Conservation (phyloP, 2,113 vertebrate species). For the Anarhynchus alexandrinus region DNA sequence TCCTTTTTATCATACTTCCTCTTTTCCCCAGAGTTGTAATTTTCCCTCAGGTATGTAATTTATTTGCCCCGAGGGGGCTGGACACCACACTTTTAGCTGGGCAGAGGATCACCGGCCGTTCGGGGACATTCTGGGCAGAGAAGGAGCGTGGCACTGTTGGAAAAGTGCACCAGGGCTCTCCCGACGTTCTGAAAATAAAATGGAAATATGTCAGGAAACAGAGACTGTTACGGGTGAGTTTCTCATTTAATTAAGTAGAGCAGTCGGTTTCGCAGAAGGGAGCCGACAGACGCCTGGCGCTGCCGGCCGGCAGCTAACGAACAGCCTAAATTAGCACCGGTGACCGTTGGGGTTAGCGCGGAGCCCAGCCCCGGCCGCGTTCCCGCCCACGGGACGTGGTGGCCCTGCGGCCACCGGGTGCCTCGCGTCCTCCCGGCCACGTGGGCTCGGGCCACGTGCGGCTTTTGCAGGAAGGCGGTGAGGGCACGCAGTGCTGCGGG, state of each 20-base stretch:
- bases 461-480: not conserved
- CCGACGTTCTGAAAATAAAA: not conserved
- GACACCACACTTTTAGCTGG: not conserved
- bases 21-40: not conserved
- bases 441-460: no score
- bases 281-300: not conserved
- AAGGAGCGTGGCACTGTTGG: not conserved
- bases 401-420: fast-evolving
- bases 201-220: not conserved
- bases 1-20: not conserved
- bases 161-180: not conserved
- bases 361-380: no score
- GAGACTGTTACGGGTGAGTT: no score
- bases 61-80: not conserved
- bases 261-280: not conserved
- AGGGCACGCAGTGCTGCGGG: not conserved
- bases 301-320: not conserved
- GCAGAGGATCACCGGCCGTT: not conserved
- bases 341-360: not conserved
- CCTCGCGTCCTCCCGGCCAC: fast-evolving
- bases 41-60: not conserved
- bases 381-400: not conserved
- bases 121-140: not conserved
- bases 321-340: fast-evolving
- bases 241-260: not conserved